Conservation (phyloP, 1,140 invertebrate species). For the Drosophila sucinea region DNA sequence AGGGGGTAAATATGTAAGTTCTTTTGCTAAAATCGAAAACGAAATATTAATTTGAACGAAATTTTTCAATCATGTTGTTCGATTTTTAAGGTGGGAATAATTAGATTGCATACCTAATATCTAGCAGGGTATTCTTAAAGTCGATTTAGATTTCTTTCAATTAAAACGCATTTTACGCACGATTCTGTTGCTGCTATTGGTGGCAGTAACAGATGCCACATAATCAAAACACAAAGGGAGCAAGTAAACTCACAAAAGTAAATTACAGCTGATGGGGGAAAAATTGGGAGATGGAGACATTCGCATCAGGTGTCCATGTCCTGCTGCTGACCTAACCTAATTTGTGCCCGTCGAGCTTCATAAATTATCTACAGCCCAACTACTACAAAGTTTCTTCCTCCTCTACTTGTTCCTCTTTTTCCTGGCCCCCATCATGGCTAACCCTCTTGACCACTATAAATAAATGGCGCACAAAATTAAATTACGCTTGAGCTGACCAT, state of each 20-base stretch:
- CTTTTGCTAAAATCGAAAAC: too few species aligned
- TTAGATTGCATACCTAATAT: not conserved
- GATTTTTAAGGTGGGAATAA: too few species aligned
- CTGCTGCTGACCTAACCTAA: constrained; percentile 51
- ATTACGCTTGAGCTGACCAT: constrained; percentile 68
- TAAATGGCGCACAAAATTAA: constrained; percentile 77
- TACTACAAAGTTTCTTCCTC: constrained; percentile 1
- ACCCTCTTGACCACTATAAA: constrained; percentile 63
- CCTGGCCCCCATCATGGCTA: constrained; percentile 28
- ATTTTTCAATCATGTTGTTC: too few species aligned
- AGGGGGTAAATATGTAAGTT: too few species aligned
- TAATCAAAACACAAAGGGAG: constrained; percentile 44
- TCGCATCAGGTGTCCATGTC: constrained; percentile 30
- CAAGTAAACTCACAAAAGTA: not conserved
- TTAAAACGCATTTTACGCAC: constrained; percentile 77
- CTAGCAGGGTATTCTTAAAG: not conserved
- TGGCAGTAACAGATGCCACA: constrained; percentile 67
- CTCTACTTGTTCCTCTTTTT: not conserved
- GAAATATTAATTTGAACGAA: too few species aligned
- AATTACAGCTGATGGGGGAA: not conserved
- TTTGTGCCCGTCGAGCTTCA: constrained; percentile 38
- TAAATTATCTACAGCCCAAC: constrained; percentile 47
- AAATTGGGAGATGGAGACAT: constrained; percentile 5
- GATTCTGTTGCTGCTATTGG: constrained; percentile 16
- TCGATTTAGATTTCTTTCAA: constrained; percentile 68